These are phyloP conservation scores for Drosophila gunungcola DNA, from an alignment of 1,140 invertebrate species.

Conservation along the genomic window DNA sequence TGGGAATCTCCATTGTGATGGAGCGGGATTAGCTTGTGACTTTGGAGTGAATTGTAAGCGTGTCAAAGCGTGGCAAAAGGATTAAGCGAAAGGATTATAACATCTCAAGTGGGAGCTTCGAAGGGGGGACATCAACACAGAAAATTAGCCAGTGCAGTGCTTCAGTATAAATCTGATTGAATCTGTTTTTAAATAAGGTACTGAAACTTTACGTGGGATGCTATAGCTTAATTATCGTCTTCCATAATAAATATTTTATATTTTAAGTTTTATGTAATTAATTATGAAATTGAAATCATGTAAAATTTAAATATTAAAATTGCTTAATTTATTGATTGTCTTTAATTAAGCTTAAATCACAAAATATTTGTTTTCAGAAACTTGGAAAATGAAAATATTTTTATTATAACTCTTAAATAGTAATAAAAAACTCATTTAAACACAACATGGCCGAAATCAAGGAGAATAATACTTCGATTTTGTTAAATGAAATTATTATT, in stretches of 20 bases:
- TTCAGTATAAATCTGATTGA: not conserved
- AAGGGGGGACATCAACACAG: not conserved
- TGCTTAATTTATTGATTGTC: too few species aligned
- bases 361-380: not conserved
- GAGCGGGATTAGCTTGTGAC: constrained; percentile 72
- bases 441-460: too few species aligned
- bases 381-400: not conserved
- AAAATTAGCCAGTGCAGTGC: not conserved
- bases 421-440: too few species aligned
- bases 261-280: too few species aligned
- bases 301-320: too few species aligned
- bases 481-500: not conserved
- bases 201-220: not conserved
- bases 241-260: too few species aligned
- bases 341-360: too few species aligned
- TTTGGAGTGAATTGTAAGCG: constrained; percentile 78
- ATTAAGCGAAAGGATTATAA: constrained; percentile 73
- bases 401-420: too few species aligned
- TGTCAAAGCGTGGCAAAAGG: constrained; percentile 77
- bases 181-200: too few species aligned
- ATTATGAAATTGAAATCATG: not conserved
- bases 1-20: constrained; percentile 62
- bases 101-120: constrained; percentile 16
- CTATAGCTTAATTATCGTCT: too few species aligned
- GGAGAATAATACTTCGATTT: too few species aligned